Conservation (phyloP, 1,140 invertebrate genomes). For the Drosophila neocordata region DNA sequence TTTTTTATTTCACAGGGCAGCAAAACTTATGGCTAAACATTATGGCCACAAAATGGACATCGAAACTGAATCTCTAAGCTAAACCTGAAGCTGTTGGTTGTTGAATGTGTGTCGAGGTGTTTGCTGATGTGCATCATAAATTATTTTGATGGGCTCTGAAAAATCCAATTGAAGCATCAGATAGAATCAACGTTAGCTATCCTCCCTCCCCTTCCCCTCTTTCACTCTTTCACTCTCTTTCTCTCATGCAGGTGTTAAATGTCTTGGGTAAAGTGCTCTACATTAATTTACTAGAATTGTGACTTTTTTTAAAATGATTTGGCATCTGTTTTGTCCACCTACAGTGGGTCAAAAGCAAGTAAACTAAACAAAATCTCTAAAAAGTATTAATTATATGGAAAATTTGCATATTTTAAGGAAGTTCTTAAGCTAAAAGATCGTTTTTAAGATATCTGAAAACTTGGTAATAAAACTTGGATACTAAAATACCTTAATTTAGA, state of each 20-base stretch:
- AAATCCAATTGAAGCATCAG: conserved; percentile 6
- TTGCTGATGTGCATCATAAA: conserved; percentile 72
- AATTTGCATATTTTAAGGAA: no score
- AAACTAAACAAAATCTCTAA: no score
- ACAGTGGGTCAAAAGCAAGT: conserved; percentile 31
- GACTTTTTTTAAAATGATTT: conserved; percentile 71
- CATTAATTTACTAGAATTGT: conserved; percentile 61
- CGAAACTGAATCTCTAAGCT: conserved; percentile 38
- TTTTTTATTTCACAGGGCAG: conserved; percentile 55
- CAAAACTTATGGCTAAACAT: conserved; percentile 75
- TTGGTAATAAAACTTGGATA: no score
- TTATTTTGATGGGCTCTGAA: conserved; percentile 73
- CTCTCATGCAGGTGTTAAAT: conserved; percentile 68
- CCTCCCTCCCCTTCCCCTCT: not conserved
- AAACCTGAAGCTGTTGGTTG: not conserved
- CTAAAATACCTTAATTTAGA: no score
- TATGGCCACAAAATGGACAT: conserved; percentile 73
- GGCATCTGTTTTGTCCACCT: conserved; percentile 52
- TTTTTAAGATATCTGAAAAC: no score
- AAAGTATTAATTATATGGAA: no score
- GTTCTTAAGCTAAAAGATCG: no score
- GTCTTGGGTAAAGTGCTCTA: conserved; percentile 67
- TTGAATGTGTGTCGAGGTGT: conserved; percentile 39
- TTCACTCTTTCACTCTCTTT: not conserved
- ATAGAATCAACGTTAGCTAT: conserved; percentile 2